Evolutionary conservation across 2,797 vertebrate species (phyloP), one percentile per base, ranked within the genome.

Genomic region (Alosa sapidissima): DNA sequence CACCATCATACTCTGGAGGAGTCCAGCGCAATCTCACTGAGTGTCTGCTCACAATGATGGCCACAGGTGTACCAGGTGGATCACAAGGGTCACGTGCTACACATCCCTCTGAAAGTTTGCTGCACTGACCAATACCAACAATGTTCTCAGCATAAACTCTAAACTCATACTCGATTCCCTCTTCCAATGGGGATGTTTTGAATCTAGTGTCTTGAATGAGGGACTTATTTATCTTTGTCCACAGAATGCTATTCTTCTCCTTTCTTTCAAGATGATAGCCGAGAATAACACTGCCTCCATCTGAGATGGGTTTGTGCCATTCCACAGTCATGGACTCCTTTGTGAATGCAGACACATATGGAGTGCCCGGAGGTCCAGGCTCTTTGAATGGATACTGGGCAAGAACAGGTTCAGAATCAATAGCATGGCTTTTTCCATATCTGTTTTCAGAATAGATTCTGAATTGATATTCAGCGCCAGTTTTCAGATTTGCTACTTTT

Each of bases 311-410:
- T 92, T 97, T 97, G 90, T 99, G 97, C 98, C 98, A 99, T 81
- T 99, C 97, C 82, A 99, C 93, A 0, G 97, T 90, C 97, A 99
- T 99, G 81, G 97, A 97, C 83, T 99, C 98, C 92, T 98, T 99
- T 85, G 97, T 94, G 90, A 96, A 95, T 54, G 91, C 93, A 88
- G 96, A 97, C 81, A 96, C 97, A 93, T 95, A 98, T 84, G 98
- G 98, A 89, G 98, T 99, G 83, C 98, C 98, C 87, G 98, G 97
- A 92, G 97, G 95, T 41, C 98, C 98, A 85, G 98, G 98, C 91
- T 99, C 98, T 91, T 99, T 98, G 94, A 98, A 99, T 28, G 98
- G 97, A 94, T 99, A 99, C 82, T 99, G 98, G 84, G 98, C 98
- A 91, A 99, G 58, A 89, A 98, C 91, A 5, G 97, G 93, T 2